Evolutionary conservation across 2,888 invertebrate species (phyloP).

Genomic region (Drepana falcataria): DNA sequence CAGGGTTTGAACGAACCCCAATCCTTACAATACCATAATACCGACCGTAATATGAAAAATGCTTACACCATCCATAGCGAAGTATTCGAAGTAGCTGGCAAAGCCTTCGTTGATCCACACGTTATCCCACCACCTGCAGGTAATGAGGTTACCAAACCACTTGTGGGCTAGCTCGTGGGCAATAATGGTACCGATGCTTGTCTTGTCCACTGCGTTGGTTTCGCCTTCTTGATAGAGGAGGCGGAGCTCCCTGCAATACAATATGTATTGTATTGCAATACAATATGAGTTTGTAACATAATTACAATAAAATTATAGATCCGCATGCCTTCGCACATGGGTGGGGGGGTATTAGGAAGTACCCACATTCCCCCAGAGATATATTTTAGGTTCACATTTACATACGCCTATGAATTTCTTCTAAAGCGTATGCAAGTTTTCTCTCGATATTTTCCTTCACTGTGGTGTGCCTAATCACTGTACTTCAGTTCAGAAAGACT

Average conservation of each 20-base stretch:
- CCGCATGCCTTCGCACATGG: too few species aligned
- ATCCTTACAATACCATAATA: too few species aligned
- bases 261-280: slow-evolving; percentile 18
- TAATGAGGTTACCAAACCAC: slow-evolving; percentile 89
- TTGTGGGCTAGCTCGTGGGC: slow-evolving; percentile 83
- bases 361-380: too few species aligned
- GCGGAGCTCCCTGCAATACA: slow-evolving; percentile 53
- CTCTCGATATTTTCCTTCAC: too few species aligned
- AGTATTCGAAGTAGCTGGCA: slow-evolving; percentile 84
- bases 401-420: too few species aligned
- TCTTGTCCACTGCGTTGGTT: slow-evolving; percentile 57
- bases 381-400: too few species aligned
- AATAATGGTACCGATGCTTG: slow-evolving; percentile 71
- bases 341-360: too few species aligned
- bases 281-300: neutral
- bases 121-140: slow-evolving; percentile 85
- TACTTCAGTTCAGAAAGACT: too few species aligned
- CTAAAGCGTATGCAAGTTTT: too few species aligned
- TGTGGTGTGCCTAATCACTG: too few species aligned
- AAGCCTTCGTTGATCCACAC: slow-evolving; percentile 88
- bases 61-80: slow-evolving; percentile 69
- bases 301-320: neutral
- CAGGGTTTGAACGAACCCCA: too few species aligned
- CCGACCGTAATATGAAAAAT: neutral
- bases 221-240: slow-evolving; percentile 61